Percentiles rank a stretch among this genome's conserved stretches.
phyloP scores from a whole-genome alignment of 2,888 invertebrate species.

The Anorthoa munda region DNA sequence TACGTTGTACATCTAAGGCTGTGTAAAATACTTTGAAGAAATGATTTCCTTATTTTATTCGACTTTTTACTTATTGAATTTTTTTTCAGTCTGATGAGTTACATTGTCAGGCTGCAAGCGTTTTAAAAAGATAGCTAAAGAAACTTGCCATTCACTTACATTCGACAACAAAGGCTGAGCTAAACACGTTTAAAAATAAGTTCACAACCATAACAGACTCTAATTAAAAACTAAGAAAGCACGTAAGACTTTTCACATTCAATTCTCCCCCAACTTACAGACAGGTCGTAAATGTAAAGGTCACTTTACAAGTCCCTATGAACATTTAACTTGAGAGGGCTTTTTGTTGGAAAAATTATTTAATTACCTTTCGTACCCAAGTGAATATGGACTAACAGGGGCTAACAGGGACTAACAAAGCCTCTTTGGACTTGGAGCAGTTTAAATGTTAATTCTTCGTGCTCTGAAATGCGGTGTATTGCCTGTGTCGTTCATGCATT shows the following conservation, averaged over 20 bases:
- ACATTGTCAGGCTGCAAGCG: too few relatives aligned
- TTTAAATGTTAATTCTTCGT: constrained; percentile 73
- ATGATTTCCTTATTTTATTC: too few relatives aligned
- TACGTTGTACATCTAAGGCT: too few relatives aligned
- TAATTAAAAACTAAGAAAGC: constrained; percentile 4
- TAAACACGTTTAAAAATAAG: not conserved
- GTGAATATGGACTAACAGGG: constrained; percentile 66
- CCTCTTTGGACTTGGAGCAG: constrained; percentile 61
- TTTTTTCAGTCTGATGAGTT: too few relatives aligned
- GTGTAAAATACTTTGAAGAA: too few relatives aligned
- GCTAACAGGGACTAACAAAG: constrained; percentile 69
- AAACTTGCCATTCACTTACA: not conserved
- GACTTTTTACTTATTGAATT: too few relatives aligned
- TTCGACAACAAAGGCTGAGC: not conserved
- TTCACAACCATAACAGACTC: not conserved
- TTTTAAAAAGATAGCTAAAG: too few relatives aligned
- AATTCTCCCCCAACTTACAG: constrained; percentile 15
- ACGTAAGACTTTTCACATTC: constrained; percentile 34
- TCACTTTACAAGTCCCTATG: constrained; percentile 61
- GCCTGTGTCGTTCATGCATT: constrained; percentile 58
- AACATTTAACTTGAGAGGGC: constrained; percentile 69
- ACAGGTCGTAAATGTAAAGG: constrained; percentile 44
- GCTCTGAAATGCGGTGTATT: constrained; percentile 55
- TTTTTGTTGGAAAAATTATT: constrained; percentile 74
- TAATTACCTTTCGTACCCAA: constrained; percentile 61